Conservation (phyloP, 2,797 vertebrate genomes). For the Loriculus beryllinus region DNA sequence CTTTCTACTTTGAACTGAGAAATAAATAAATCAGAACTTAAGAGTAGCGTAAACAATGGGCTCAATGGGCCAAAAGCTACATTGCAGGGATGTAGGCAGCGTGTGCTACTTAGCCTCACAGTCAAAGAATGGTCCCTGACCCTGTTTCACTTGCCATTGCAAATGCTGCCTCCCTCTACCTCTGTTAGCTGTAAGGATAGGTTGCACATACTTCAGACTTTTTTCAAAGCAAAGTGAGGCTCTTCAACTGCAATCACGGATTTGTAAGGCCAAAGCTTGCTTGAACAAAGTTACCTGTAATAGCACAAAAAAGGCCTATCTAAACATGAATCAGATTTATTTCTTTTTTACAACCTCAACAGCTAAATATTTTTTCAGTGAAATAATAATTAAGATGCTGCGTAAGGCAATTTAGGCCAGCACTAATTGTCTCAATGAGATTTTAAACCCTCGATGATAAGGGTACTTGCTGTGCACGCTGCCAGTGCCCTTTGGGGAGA, state of each 20-base stretch:
- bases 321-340: not conserved
- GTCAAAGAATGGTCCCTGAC: not conserved
- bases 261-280: not conserved
- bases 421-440: not conserved
- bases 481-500: not conserved
- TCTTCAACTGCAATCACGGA: not conserved
- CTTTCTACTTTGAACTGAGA: not conserved
- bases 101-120: accelerated
- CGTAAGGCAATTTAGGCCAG: not conserved
- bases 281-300: not conserved
- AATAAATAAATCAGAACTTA: not conserved
- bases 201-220: not conserved
- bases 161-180: not conserved
- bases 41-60: not conserved
- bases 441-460: not conserved
- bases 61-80: not conserved
- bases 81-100: not conserved
- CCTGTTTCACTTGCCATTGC: not conserved
- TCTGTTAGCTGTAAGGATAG: not conserved
- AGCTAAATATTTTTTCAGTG: not conserved
- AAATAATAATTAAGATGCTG: not conserved
- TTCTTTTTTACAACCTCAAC: not conserved
- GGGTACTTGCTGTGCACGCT: not conserved
- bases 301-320: not conserved
- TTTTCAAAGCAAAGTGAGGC: not conserved